Conservation (phyloP, 2,888 invertebrate genomes). For the Polydesmus complanatus region DNA sequence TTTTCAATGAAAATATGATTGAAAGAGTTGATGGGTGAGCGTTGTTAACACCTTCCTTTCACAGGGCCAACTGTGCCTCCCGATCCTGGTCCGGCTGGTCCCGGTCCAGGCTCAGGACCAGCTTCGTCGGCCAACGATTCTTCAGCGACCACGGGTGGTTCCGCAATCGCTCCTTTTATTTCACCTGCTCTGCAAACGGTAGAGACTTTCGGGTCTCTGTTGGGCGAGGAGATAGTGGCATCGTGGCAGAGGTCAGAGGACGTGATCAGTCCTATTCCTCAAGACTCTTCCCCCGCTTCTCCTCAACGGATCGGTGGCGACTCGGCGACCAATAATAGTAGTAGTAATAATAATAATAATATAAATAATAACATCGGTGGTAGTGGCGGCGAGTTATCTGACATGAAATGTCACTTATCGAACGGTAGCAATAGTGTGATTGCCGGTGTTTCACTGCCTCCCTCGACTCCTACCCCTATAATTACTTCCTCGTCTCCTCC, state of each 20-base stretch:
- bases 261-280: slow-evolving; percentile 25
- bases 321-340: slow-evolving; percentile 22
- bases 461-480: too few species aligned
- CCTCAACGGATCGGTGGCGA: slow-evolving; percentile 17
- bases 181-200: slow-evolving; percentile 27
- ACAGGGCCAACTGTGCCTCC: slow-evolving; percentile 21
- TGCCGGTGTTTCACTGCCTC: not conserved
- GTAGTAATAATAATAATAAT: slow-evolving; percentile 38
- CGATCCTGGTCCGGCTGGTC: not conserved
- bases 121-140: not conserved
- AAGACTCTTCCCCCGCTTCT: slow-evolving; percentile 23
- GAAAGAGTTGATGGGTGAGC: slow-evolving; percentile 9
- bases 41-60: slow-evolving; percentile 22
- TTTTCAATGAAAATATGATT: slow-evolving; percentile 2
- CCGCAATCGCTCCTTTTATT: slow-evolving; percentile 20
- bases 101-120: slow-evolving; percentile 7
- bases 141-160: not conserved
- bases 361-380: not conserved
- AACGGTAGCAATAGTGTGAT: slow-evolving; percentile 31
- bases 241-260: slow-evolving; percentile 43
- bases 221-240: slow-evolving; percentile 70
- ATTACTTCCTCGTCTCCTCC: too few species aligned
- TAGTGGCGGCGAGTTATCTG: too few species aligned
- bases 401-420: not conserved
- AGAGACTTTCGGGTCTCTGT: slow-evolving; percentile 34